Percentiles rank a stretch among this genome's conserved stretches.
Conservation (phyloP, 2,888 invertebrate genomes). For the Anorthoa munda region DNA sequence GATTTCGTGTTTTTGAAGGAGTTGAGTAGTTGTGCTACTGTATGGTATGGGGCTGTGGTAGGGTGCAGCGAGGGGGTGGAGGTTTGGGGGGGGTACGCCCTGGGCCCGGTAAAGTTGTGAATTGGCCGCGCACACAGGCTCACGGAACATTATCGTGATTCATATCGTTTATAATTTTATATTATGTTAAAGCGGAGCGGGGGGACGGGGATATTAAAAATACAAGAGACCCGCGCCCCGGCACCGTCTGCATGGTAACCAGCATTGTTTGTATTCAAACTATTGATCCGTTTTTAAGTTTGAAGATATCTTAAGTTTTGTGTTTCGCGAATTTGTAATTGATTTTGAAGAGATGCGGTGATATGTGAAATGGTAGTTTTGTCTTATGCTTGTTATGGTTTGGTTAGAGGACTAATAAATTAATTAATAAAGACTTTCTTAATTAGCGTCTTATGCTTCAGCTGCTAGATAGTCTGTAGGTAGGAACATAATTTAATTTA, state of each 20-base stretch:
- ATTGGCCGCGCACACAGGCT: conserved; percentile 88
- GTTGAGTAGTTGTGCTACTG: conserved; percentile 57
- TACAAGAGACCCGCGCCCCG: conserved; percentile 84
- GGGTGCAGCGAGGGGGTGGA: conserved; percentile 72
- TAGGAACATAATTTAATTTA: background rate
- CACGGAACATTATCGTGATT: conserved; percentile 90
- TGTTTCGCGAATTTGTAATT: conserved; percentile 1
- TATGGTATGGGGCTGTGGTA: conserved; percentile 50
- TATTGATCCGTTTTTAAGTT: conserved; percentile 82
- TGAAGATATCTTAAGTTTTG: conserved; percentile 62
- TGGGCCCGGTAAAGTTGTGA: conserved; percentile 86
- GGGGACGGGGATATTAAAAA: conserved; percentile 87
- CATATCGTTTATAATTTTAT: conserved; percentile 91
- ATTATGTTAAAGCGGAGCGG: conserved; percentile 88
- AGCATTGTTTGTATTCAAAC: conserved; percentile 86
- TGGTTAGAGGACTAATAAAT: background rate
- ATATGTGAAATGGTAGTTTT: background rate
- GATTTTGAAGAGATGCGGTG: background rate
- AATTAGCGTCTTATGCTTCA: background rate
- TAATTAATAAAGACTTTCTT: background rate
- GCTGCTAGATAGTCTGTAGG: too few species aligned
- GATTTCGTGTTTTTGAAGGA: conserved; percentile 28
- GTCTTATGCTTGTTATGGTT: background rate
- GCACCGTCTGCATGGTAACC: conserved; percentile 86
- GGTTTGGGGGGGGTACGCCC: conserved; percentile 74